Evolutionary conservation across 2,888 invertebrate genomes (phyloP).

Genomic region (Epistrophella euchroma): DNA sequence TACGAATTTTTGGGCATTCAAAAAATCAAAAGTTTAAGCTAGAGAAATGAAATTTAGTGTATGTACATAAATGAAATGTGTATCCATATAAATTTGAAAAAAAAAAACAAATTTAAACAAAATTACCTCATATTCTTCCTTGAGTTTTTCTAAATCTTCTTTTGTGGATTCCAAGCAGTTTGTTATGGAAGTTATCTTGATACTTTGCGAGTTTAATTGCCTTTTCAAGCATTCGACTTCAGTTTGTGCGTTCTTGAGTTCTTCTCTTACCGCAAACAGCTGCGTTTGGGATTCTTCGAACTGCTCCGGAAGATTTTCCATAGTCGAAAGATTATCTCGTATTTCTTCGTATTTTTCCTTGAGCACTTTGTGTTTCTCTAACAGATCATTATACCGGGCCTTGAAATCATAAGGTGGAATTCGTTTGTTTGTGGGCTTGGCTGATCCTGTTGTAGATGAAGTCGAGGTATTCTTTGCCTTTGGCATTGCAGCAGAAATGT

Average conservation of each 20-base stretch:
- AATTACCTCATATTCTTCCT: conserved; percentile 78
- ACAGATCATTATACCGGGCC: conserved; percentile 86
- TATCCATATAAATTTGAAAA: too few species aligned
- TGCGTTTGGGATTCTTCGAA: conserved; percentile 84
- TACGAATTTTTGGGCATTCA: too few species aligned
- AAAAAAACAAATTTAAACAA: neutral
- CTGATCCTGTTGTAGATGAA: conserved; percentile 76
- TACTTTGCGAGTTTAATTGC: conserved; percentile 79
- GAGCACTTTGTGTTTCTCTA: conserved; percentile 86
- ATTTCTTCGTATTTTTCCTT: conserved; percentile 85
- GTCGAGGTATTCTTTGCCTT: conserved; percentile 62
- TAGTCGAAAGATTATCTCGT: conserved; percentile 84
- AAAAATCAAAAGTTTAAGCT: too few species aligned
- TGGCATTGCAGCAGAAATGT: conserved; percentile 25
- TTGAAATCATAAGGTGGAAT: conserved; percentile 88
- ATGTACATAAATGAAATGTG: too few species aligned
- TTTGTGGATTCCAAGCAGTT: conserved; percentile 79
- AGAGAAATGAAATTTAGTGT: too few species aligned
- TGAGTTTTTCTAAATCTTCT: conserved; percentile 79
- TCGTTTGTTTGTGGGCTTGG: conserved; percentile 84
- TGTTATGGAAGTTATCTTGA: conserved; percentile 80
- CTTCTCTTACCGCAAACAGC: conserved; percentile 79
- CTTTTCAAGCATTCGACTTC: conserved; percentile 80
- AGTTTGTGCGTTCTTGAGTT: conserved; percentile 78
- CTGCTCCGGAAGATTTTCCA: conserved; percentile 85